Conservation (phyloP, 2,113 vertebrate species). For the Zingel zingel region DNA sequence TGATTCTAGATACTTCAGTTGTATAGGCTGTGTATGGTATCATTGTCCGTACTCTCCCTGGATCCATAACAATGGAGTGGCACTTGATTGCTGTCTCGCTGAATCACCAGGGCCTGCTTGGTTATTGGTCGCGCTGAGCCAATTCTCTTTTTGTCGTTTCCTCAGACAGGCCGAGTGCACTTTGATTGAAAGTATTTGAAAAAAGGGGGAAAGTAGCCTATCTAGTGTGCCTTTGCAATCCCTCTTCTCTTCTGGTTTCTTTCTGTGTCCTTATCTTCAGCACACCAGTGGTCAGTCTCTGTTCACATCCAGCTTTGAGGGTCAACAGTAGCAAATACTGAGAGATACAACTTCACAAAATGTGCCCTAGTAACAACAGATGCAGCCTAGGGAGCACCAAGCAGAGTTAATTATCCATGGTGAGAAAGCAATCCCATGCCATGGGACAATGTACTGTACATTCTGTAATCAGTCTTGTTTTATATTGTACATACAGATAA, state of each 20-base stretch:
- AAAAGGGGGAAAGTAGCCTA: slow-evolving; percentile 78
- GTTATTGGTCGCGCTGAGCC: slow-evolving; percentile 57
- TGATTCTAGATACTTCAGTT: slow-evolving; percentile 51
- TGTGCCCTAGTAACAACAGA: slow-evolving; percentile 49
- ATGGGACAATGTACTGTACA: slow-evolving; percentile 81
- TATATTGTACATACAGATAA: slow-evolving; percentile 87
- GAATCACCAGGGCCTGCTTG: slow-evolving; percentile 44
- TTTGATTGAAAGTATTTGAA: slow-evolving; percentile 78
- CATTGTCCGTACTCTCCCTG: slow-evolving; percentile 69
- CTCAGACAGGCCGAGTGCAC: slow-evolving; percentile 58
- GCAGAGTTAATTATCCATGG: slow-evolving; percentile 58
- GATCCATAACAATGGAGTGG: slow-evolving; percentile 67
- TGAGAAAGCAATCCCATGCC: slow-evolving; percentile 70
- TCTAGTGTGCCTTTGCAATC: slow-evolving; percentile 85
- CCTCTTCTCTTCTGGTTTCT: slow-evolving; percentile 72
- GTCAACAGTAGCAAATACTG: slow-evolving; percentile 64
- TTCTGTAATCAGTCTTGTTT: slow-evolving; percentile 85
- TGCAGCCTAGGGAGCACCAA: slow-evolving; percentile 47
- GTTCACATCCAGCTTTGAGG: slow-evolving; percentile 70
- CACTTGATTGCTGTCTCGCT: slow-evolving; percentile 73
- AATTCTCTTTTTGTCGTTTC: slow-evolving; percentile 49
- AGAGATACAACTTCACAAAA: slow-evolving; percentile 51
- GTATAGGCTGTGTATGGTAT: slow-evolving; percentile 54
- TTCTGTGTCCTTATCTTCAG: slow-evolving; percentile 76
- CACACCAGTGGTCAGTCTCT: slow-evolving; percentile 70